A percentile compares a stretch with the other conserved stretches of the same genome.
phyloP scores from a whole-genome alignment of 2,888 invertebrate species.

The Erebia ligea region DNA sequence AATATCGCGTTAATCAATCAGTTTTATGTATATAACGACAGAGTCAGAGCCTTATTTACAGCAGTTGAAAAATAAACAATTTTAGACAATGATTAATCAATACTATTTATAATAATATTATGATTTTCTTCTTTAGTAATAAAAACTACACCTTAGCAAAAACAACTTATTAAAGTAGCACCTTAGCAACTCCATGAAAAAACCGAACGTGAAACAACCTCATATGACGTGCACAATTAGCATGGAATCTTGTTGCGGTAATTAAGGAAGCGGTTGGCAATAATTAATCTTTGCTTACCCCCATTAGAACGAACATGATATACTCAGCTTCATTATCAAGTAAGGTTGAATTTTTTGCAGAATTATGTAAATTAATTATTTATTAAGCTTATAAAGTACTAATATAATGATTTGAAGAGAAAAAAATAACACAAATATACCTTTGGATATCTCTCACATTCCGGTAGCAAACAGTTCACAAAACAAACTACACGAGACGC shows the following conservation, averaged over 20 bases:
- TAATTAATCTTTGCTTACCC: constrained; percentile 7
- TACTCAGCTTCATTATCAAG: neutral
- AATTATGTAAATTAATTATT: neutral
- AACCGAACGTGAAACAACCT: neutral
- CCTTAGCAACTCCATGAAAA: neutral
- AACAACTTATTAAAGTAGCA: no score
- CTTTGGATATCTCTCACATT: constrained; percentile 35
- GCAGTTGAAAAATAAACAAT: no score
- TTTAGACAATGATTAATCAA: no score
- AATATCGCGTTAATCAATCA: no score
- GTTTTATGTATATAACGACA: no score
- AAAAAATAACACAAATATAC: constrained; percentile 29
- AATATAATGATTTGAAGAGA: neutral
- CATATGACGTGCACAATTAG: neutral
- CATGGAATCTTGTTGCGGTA: neutral
- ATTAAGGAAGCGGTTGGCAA: neutral
- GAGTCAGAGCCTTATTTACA: no score
- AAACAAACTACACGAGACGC: constrained; percentile 68
- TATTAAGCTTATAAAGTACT: neutral
- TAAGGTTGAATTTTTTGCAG: neutral
- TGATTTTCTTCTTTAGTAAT: no score
- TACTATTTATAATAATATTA: no score
- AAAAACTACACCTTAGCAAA: no score
- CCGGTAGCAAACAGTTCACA: constrained; percentile 53
- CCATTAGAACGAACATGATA: neutral